phyloP scores from a whole-genome alignment of 92 coral and sea anemone genomes.

The Siderastrea radians region DNA sequence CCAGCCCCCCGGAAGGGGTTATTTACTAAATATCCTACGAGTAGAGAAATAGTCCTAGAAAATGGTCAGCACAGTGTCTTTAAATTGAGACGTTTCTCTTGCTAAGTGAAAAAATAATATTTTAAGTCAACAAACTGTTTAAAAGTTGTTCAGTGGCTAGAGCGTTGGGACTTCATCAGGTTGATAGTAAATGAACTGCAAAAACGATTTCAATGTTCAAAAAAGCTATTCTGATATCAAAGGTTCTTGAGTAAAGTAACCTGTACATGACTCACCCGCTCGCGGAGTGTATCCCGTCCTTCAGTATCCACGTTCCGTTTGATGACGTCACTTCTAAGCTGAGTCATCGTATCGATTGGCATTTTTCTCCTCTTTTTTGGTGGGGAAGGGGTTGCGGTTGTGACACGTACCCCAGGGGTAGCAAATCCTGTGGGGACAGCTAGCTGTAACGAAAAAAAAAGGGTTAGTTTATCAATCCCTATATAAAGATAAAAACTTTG shows the following conservation, averaged over 20 bases:
- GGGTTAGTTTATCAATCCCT: not conserved
- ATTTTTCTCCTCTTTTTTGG: slow-evolving; percentile 65
- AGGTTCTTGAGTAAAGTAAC: no score
- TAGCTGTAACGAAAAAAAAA: not conserved
- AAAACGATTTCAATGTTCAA: not conserved
- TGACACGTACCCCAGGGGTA: slow-evolving; percentile 35
- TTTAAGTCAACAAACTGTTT: no score
- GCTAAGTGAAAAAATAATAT: no score
- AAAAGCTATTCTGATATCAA: not conserved
- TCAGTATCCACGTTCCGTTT: slow-evolving; percentile 12
- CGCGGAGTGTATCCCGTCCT: slow-evolving; percentile 35
- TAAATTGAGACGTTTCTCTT: no score
- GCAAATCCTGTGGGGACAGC: slow-evolving; percentile 25
- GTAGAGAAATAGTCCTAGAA: no score
- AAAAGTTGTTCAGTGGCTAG: no score
- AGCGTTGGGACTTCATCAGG: no score
- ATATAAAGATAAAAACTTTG: no score
- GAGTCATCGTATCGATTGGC: slow-evolving; percentile 54
- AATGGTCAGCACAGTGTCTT: no score
- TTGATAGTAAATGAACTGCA: no score
- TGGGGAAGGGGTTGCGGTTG: slow-evolving; percentile 47
- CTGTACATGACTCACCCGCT: slow-evolving; percentile 15
- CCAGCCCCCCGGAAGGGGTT: no score
- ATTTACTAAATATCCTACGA: no score
- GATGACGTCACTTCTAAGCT: slow-evolving; percentile 32